These are phyloP conservation scores for Morus bassanus DNA, from an alignment of 2,797 vertebrate genomes.

Conservation along the genomic window DNA sequence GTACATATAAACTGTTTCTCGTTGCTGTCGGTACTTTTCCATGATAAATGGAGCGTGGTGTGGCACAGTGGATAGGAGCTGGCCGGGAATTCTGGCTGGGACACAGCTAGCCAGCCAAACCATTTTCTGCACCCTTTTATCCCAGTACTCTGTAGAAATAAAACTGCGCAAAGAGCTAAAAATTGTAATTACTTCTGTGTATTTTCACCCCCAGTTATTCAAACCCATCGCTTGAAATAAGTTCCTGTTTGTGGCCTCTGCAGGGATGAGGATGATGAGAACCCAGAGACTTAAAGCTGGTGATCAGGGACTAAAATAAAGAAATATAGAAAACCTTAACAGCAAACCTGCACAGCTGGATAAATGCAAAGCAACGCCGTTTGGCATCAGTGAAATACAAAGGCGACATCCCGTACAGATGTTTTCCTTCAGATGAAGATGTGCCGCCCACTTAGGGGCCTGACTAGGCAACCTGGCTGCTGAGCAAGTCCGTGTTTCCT, in stretches of 20 bases:
- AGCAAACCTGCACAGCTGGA: neutral
- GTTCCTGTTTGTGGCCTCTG: neutral
- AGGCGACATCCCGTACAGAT: neutral
- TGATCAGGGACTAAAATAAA: neutral
- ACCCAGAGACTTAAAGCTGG: neutral
- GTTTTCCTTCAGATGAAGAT: neutral
- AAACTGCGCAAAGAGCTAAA: neutral
- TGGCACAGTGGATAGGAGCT: neutral
- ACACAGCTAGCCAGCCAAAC: neutral
- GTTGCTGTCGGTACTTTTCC: neutral
- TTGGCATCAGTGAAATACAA: neutral
- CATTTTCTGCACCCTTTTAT: neutral
- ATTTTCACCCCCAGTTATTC: neutral
- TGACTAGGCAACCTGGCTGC: neutral
- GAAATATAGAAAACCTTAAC: neutral
- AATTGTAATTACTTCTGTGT: neutral
- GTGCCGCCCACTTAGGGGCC: accelerated
- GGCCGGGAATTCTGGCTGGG: neutral
- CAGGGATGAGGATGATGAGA: neutral
- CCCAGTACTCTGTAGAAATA: neutral
- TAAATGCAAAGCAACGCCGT: neutral
- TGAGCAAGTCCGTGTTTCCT: neutral
- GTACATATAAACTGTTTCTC: neutral
- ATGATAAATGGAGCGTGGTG: neutral
- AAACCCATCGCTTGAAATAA: accelerated